Evolutionary conservation across 1,140 invertebrate genomes (phyloP).

Genomic region (Delia radicum): DNA sequence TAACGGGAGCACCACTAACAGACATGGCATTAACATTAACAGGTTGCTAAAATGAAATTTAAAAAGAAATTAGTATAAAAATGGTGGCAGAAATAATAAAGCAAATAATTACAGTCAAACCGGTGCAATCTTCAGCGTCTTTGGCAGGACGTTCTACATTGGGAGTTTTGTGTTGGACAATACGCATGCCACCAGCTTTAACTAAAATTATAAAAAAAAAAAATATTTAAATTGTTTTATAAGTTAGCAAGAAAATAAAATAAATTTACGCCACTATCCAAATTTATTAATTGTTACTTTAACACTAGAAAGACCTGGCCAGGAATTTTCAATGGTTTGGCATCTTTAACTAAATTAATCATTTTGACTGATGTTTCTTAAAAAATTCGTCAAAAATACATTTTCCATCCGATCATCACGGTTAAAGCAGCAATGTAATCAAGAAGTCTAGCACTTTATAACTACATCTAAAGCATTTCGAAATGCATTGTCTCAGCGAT

Average conservation of each 20-base stretch:
- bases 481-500: no score
- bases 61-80: conserved; percentile 41
- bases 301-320: conserved; percentile 6
- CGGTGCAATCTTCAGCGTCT: conserved; percentile 57
- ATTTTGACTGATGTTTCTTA: no score
- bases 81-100: neutral
- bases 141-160: conserved; percentile 65
- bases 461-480: no score
- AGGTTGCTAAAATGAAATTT: conserved; percentile 55
- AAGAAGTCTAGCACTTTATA: no score
- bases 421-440: no score
- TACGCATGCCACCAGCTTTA: conserved; percentile 89
- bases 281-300: neutral
- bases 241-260: neutral
- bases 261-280: no score
- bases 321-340: no score
- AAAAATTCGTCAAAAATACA: no score
- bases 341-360: no score
- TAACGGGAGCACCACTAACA: conserved; percentile 75
- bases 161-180: conserved; percentile 81
- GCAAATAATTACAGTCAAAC: conserved; percentile 44
- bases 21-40: conserved; percentile 68
- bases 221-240: neutral
- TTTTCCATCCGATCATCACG: no score
- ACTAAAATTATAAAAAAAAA: conserved; percentile 57